Base-by-base conservation (phyloP, 2,797 vertebrate species). In the Artibeus jamaicensis region DNA sequence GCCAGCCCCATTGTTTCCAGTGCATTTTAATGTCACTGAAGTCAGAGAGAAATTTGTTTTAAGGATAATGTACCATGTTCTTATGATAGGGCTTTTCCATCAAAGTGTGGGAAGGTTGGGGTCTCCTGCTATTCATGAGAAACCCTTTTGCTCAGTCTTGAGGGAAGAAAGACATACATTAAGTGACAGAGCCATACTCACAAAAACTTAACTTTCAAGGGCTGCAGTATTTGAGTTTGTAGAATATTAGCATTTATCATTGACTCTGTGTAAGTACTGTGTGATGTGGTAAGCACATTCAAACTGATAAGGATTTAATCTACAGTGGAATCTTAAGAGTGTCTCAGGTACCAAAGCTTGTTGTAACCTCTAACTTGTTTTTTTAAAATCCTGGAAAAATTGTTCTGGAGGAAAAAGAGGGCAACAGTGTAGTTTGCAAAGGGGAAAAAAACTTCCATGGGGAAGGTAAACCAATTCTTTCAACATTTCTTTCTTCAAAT, bases 21-120 rank as follows among this genome's bases (percentile, higher is more conserved):
- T 16, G 93, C 94, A 67, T 87, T 88, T 94, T 19, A 48, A 62
- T 95, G 92, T 94, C 96, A 76, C 70, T 24, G 55, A 93, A 96
- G 86, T 96, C 97, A 94, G 89, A 85, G 71, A 65, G 83, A 95
- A 92, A 90, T 97, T 78, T 62, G 24, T 81, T 85, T 89, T 89
- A 55, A 85, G 90, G 93, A 81, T 91, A 94, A 93, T 71, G 89
- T 71, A 9, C 76, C 53, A 2, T 24, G 62, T 74, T 95, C 84
- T 57, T 59, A 55, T 0, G 21, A 65, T 55, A 53, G 57, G 53
- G 53, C 62, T 95, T 88, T 90, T 50, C 53, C 44, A 65, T 3
- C 0, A 22, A 55, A 91, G 77, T 39, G 50, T 96, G 97, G 89
- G 96, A 97, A 97, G 95, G 89, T 62, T 55, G 93, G 55, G 71